phyloP scores from a whole-genome alignment of 2,888 invertebrate species.

The Drosophila algonquin region DNA sequence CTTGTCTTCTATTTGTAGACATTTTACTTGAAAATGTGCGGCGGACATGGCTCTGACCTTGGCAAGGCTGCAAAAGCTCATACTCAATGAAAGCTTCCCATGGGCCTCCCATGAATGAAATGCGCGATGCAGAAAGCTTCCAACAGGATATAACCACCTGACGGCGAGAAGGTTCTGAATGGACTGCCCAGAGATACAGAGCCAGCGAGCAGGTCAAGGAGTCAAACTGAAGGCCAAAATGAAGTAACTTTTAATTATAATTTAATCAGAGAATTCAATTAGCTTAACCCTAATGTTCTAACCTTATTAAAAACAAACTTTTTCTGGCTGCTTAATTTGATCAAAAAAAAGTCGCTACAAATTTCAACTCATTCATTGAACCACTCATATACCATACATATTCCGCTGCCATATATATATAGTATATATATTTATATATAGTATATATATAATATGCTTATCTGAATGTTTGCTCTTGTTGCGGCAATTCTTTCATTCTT shows the following conservation, averaged over 20 bases:
- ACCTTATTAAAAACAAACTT: constrained; percentile 12
- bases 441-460: constrained; percentile 25
- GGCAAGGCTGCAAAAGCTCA: constrained; percentile 49
- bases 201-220: constrained; percentile 60
- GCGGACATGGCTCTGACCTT: constrained; percentile 54
- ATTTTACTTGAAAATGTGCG: constrained; percentile 30
- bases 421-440: constrained; percentile 20
- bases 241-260: constrained; percentile 1
- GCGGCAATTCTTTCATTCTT: constrained; percentile 49
- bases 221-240: constrained; percentile 15
- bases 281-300: constrained; percentile 15
- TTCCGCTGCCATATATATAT: constrained; percentile 16
- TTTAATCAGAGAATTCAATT: constrained; percentile 1
- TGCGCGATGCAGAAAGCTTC: constrained; percentile 51
- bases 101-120: constrained; percentile 64
- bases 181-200: not conserved
- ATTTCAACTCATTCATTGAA: constrained; percentile 42
- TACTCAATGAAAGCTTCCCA: constrained; percentile 41
- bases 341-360: constrained; percentile 22
- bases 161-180: constrained; percentile 30
- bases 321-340: constrained; percentile 14
- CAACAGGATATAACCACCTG: constrained; percentile 46
- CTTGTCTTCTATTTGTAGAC: constrained; percentile 32
- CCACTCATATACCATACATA: constrained; percentile 15
- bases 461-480: constrained; percentile 28